These are phyloP conservation scores for Ammodytes dubius DNA, from an alignment of 2,113 vertebrate genomes.

Conservation along the genomic window DNA sequence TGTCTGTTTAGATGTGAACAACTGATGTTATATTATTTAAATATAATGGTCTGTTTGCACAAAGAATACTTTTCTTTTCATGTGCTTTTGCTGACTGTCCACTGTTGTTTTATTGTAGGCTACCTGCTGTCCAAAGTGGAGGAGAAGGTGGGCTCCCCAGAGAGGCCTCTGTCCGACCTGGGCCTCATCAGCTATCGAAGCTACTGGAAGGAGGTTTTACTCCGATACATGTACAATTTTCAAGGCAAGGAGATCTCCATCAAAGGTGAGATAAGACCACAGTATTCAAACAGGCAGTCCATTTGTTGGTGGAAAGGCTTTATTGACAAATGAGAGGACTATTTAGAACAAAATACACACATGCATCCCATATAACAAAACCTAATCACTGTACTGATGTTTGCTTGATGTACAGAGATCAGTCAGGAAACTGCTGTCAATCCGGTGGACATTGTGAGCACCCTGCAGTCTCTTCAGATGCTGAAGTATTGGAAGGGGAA, in stretches of 20 bases:
- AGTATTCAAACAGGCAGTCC: background rate
- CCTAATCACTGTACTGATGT: slow-evolving; percentile 11
- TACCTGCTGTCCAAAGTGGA: slow-evolving; percentile 98
- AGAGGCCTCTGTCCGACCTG: slow-evolving; percentile 95
- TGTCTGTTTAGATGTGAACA: background rate
- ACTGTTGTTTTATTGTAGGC: slow-evolving; percentile 80
- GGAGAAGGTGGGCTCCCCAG: slow-evolving; percentile 97
- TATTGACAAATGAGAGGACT: slow-evolving; percentile 8
- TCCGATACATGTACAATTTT: slow-evolving; percentile 96
- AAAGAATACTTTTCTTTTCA: background rate
- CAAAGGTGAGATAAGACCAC: slow-evolving; percentile 85
- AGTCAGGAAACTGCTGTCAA: slow-evolving; percentile 99
- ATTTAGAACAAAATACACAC: background rate
- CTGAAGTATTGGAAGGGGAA: slow-evolving; percentile 99
- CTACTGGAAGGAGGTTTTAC: slow-evolving; percentile 99
- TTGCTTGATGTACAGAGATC: slow-evolving; percentile 88
- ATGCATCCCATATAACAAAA: background rate
- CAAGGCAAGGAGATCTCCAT: slow-evolving; percentile 99
- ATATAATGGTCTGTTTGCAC: background rate
- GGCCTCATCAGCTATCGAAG: slow-evolving; percentile 99
- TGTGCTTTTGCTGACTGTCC: background rate
- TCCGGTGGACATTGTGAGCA: slow-evolving; percentile 98
- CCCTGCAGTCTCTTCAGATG: slow-evolving; percentile 98
- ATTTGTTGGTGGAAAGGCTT: background rate
- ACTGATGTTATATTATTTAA: background rate